Evolutionary conservation across 2,113 vertebrate genomes (phyloP), one percentile per base, ranked within the genome.

Genomic region (Synchiropus splendidus): DNA sequence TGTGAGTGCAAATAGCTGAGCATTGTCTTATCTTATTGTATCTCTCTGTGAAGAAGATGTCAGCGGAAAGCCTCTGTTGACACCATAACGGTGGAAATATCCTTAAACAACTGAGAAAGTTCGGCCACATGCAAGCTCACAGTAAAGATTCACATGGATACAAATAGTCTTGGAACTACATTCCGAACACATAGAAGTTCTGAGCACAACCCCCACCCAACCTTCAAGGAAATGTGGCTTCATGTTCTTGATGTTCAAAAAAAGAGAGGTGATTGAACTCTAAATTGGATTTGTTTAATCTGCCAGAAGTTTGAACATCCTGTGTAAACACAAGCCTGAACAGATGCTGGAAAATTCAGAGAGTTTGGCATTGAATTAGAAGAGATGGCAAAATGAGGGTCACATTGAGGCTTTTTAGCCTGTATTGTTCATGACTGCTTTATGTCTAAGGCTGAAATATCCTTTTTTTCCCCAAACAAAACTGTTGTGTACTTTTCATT

Each of bases 221-320:
- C 59, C 56, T 54, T 67, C 51, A 66, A 63, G 70, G 67, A 74
- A 76, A 68, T 50, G 27, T 32, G 43, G 57, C 48, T 64, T 62
- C 63, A 66, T 61, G 40, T 42, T 56, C 65, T 64, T 67, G 58
- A 62, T 68, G 70, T 63, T 67, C 52, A 79, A 81, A 82, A 75
- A 69, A 65, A 70, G 77, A 67, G 62, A 77, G 75, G 72, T 67
- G 70, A 83, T 71, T 73, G 64, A 80, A 77, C 48, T 68, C 74
- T 62, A 77, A 75, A 83, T 78, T 78, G 73, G 73, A 84, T 81
- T 82, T 84, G 78, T 81, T 80, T 80, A 78, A 81, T 83, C 79
- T 83, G 74, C 65, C 63, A 72, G 58, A 62, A 81, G 73, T 72
- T 80, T 67, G 64, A 79, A 83, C 77, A 77, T 82, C 73, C 75